Base-by-base conservation (phyloP, 2,797 vertebrate species). In the Helostoma temminkii region DNA sequence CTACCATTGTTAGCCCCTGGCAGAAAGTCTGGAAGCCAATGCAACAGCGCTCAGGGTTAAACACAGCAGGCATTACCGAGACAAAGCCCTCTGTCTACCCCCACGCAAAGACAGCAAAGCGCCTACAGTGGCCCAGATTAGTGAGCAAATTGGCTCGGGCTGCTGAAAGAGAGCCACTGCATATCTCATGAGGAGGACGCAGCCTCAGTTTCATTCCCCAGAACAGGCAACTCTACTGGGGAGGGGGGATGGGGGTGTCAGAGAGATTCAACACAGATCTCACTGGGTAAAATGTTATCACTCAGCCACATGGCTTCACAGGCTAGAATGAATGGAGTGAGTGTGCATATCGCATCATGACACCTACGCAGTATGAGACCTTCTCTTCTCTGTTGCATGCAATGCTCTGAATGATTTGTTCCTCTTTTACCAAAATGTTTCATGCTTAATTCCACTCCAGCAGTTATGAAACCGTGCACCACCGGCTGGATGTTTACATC, bases 121-220 rank as follows among this genome's bases (percentile, higher is more conserved):
- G 57, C 77, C 84, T 80, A 59, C 68, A 46, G 71, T 72, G 43
- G 41, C 69, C 54, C 71, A 80, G 88, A 83, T 86, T 83, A 86
- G 80, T 58, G 47, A 64, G 71, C 72, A 78, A 82, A 85, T 68
- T 74, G 74, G 78, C 85, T 86, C 37, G 14, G 72, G 74, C 79
- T 61, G 74, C 61, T 80, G 72, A 73, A 73, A n/a, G 56, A 64
- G 45, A 67, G 69, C 30, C 60, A 52, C 53, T 71, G 75, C 69
- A 70, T 43, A 60, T 82, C 76, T 84, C 45, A 62, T 37, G 55
- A 84, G 76, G 66, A 75, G 57, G 82, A 72, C n/a, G 37, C 53
- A 42, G 43, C 10, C 62, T 69, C 18, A 25, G 45, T 69, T 66
- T 74, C 64, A 28, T 58, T 69, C 43, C 55, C 60, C 63, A 58